These are phyloP conservation scores for Neodiprion virginianus DNA, from an alignment of 1,140 invertebrate species.

Conservation along the genomic window DNA sequence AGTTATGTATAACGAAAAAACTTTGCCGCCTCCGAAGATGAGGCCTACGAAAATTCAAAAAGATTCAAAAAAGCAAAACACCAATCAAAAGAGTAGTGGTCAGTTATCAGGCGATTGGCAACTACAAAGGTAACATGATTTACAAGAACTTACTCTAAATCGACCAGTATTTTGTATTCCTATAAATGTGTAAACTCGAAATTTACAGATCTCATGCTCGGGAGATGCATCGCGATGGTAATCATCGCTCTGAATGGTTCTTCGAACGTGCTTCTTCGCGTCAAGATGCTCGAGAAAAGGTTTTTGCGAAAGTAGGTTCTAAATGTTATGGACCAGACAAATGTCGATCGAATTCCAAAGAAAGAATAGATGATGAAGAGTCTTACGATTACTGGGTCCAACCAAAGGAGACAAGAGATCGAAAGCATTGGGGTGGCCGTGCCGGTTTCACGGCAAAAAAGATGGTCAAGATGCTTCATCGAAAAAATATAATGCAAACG, in stretches of 20 bases:
- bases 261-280: slow-evolving; percentile 7
- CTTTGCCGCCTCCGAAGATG: not conserved
- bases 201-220: slow-evolving; percentile 19
- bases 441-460: slow-evolving; percentile 5
- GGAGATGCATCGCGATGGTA: slow-evolving; percentile 7
- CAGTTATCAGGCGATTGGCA: slow-evolving; percentile 27
- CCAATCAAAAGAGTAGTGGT: slow-evolving; percentile 11
- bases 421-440: not conserved
- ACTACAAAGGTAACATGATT: slow-evolving; percentile 20
- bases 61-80: slow-evolving; percentile 21
- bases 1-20: not conserved
- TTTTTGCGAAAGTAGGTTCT: not conserved
- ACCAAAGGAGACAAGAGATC: not conserved
- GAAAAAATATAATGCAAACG: slow-evolving; percentile 9
- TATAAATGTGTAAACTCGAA: slow-evolving; percentile 19
- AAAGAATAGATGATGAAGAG: not conserved
- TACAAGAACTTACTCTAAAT: slow-evolving; percentile 3
- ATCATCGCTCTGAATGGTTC: slow-evolving; percentile 9
- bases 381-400: not conserved
- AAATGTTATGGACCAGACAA: not conserved
- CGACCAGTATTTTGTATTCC: slow-evolving; percentile 15
- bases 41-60: slow-evolving; percentile 17
- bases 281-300: slow-evolving; percentile 8
- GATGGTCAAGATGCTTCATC: slow-evolving; percentile 10
- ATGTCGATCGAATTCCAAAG: too few relatives aligned